phyloP scores from a whole-genome alignment of 2,113 vertebrate genomes.

The Zapornia atra region DNA sequence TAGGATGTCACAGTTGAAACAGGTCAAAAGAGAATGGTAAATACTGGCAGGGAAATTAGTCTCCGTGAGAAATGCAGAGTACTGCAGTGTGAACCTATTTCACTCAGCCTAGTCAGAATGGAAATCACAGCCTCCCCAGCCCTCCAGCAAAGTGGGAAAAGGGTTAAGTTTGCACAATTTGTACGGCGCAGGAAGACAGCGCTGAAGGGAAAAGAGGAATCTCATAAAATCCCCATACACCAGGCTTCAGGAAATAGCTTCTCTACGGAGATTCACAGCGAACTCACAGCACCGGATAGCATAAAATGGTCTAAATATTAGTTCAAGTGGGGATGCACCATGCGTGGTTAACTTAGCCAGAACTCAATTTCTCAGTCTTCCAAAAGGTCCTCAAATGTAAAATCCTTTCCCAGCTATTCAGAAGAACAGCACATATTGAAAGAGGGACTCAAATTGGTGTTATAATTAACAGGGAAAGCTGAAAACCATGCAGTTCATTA shows the following conservation, averaged over 20 bases:
- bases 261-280: constrained; percentile 16
- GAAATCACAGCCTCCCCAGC: neutral
- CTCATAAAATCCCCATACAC: constrained; percentile 12
- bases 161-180: constrained; percentile 41
- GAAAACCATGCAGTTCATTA: neutral
- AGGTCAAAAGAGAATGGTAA: neutral
- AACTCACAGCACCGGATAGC: constrained; percentile 1
- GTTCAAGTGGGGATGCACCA: neutral
- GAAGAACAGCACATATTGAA: neutral
- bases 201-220: constrained; percentile 15
- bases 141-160: constrained; percentile 36
- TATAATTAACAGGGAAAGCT: neutral
- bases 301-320: constrained; percentile 10
- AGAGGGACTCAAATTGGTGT: neutral
- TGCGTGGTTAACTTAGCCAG: neutral
- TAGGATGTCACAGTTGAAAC: neutral
- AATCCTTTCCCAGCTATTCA: neutral
- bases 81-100: neutral
- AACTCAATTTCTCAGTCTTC: neutral
- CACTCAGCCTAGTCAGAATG: neutral
- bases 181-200: neutral
- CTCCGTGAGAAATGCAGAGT: neutral
- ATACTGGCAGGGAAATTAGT: neutral
- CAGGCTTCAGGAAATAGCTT: neutral
- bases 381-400: neutral